These are phyloP conservation scores for Sphaerodactylus townsendi DNA, from an alignment of 2,113 vertebrate genomes.

Conservation along the genomic window DNA sequence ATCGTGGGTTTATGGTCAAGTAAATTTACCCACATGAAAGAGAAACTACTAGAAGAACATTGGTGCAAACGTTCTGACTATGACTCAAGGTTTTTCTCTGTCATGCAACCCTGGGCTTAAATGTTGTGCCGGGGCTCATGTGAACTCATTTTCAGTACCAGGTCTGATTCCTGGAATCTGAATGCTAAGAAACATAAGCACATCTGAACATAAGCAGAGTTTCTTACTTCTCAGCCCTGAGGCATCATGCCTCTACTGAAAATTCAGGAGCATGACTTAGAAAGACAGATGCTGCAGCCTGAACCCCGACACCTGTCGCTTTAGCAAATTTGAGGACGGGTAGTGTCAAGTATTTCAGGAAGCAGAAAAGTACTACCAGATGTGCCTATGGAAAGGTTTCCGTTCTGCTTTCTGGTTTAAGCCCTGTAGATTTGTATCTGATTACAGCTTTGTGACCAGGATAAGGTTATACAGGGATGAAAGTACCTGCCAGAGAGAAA, in stretches of 20 bases:
- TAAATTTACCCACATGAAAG: too few relatives aligned
- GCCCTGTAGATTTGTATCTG: constrained; percentile 73
- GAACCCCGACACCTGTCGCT: background rate
- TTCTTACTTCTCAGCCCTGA: background rate
- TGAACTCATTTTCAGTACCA: background rate
- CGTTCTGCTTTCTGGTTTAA: constrained; percentile 67
- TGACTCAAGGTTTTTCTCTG: background rate
- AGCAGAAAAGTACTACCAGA: constrained; percentile 34
- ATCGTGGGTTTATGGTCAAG: too few relatives aligned
- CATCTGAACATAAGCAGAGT: background rate
- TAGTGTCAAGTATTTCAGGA: background rate
- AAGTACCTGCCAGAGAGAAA: constrained; percentile 16
- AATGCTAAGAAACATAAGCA: background rate
- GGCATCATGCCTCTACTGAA: background rate
- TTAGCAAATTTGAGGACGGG: background rate
- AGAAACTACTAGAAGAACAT: too few relatives aligned
- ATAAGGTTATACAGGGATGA: constrained; percentile 80
- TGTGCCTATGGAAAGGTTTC: constrained; percentile 69
- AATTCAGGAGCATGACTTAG: background rate
- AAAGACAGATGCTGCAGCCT: background rate
- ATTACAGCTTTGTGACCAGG: constrained; percentile 81
- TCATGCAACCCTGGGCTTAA: background rate
- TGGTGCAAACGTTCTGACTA: too few relatives aligned
- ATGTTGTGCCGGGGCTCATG: background rate
- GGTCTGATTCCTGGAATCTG: background rate